These are phyloP conservation scores for Drosophila sp. DNA, from an alignment of 1,140 invertebrate species.

Conservation along the genomic window DNA sequence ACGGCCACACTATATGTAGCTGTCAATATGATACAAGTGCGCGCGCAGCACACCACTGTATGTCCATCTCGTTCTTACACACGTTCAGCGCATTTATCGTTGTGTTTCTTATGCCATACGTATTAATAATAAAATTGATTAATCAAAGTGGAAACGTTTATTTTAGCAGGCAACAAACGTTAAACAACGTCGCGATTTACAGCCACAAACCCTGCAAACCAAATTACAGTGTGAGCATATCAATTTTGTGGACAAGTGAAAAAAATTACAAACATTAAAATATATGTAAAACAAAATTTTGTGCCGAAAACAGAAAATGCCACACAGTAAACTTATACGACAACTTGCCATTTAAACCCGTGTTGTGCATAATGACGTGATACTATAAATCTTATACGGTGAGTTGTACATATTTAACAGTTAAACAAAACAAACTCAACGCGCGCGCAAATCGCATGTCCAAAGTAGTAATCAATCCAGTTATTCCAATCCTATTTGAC, in stretches of 20 bases:
- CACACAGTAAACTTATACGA: slow-evolving; percentile 20
- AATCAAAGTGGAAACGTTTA: slow-evolving; percentile 73
- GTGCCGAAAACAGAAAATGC: slow-evolving; percentile 25
- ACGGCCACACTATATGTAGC: slow-evolving; percentile 60
- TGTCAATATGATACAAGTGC: slow-evolving; percentile 33
- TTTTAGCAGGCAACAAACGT: slow-evolving; percentile 68
- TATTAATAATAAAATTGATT: slow-evolving; percentile 83
- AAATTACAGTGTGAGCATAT: slow-evolving; percentile 19
- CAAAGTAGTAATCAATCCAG: neutral
- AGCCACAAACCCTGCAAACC: slow-evolving; percentile 26
- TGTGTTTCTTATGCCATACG: slow-evolving; percentile 74
- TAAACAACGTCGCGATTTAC: slow-evolving; percentile 37
- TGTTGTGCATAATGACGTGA: slow-evolving; percentile 63
- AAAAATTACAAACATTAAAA: slow-evolving; percentile 39
- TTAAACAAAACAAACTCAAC: slow-evolving; percentile 18
- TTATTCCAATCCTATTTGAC: neutral
- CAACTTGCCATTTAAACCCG: slow-evolving; percentile 39
- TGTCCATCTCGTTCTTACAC: slow-evolving; percentile 55
- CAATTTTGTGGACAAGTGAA: slow-evolving; percentile 54
- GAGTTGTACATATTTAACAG: slow-evolving; percentile 47
- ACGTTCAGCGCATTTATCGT: slow-evolving; percentile 48
- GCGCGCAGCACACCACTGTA: slow-evolving; percentile 36
- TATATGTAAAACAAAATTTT: slow-evolving; percentile 50
- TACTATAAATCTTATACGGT: slow-evolving; percentile 54
- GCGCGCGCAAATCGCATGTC: slow-evolving; percentile 61